phyloP scores from a whole-genome alignment of 2,888 invertebrate genomes.

The Lathronympha strigana region DNA sequence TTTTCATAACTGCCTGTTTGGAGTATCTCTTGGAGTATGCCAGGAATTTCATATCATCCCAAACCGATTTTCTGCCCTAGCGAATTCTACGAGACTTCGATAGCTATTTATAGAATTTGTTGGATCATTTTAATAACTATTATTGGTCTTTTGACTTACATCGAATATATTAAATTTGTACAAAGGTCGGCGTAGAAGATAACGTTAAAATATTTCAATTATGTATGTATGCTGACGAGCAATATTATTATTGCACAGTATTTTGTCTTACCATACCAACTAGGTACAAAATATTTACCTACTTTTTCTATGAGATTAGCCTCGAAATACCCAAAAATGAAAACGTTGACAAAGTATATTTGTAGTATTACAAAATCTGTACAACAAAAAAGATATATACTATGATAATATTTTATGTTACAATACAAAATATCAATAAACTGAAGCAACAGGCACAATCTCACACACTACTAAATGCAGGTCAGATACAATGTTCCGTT shows the following conservation, averaged over 20 bases:
- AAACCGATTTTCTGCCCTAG: constrained; percentile 70
- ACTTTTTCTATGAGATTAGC: no score
- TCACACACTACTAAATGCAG: constrained; percentile 51
- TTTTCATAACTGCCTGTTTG: constrained; percentile 51
- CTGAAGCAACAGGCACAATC: background rate
- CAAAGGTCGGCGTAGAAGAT: no score
- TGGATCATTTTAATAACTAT: background rate
- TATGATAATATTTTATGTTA: background rate
- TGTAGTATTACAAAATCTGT: background rate
- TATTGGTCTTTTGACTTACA: background rate
- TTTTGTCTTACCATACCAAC: no score
- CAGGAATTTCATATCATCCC: constrained; percentile 71
- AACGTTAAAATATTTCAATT: no score
- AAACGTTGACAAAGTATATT: background rate
- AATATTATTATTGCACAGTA: no score
- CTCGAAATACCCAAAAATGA: no score
- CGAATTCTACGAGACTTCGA: constrained; percentile 60
- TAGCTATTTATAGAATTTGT: constrained; percentile 12
- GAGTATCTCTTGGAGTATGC: constrained; percentile 49
- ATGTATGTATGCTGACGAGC: no score
- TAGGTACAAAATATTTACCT: no score
- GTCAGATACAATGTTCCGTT: constrained; percentile 51
- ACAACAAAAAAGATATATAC: background rate
- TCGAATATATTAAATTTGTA: background rate
- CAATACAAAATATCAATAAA: constrained; percentile 16